Percentiles rank a stretch among this genome's conserved stretches.
These are phyloP conservation scores for honey bee (Apis mellifera) DNA, from an alignment of 1,140 invertebrate species.

Conservation along the genomic window DNA sequence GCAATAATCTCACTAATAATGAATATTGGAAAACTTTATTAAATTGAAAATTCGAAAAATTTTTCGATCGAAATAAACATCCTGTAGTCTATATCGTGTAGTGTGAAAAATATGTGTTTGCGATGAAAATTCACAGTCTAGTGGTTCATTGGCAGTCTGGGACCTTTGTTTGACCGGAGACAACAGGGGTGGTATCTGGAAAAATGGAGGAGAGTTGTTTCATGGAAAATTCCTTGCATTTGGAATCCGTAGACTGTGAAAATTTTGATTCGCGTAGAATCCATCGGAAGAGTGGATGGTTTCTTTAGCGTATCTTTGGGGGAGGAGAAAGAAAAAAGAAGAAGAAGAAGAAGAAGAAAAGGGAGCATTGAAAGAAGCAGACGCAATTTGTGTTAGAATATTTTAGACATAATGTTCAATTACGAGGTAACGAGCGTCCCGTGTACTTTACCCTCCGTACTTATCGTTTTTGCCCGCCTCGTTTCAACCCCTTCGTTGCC, in stretches of 20 bases:
- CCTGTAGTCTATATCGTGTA: too few species aligned
- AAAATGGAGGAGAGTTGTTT: constrained; percentile 5
- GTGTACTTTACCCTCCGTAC: not conserved
- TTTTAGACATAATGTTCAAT: constrained; percentile 16
- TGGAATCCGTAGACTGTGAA: not conserved
- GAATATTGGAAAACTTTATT: too few species aligned
- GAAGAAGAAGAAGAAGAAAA: not conserved
- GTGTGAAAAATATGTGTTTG: too few species aligned
- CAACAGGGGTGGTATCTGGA: not conserved
- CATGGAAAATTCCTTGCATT: not conserved
- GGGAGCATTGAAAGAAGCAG: not conserved
- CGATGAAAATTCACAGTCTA: too few species aligned
- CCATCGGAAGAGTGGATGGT: not conserved
- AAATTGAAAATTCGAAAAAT: too few species aligned
- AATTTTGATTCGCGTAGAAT: not conserved
- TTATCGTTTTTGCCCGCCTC: constrained; percentile 14
- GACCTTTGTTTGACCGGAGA: not conserved
- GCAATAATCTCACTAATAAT: too few species aligned
- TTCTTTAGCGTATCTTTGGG: too few species aligned
- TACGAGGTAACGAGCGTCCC: constrained; percentile 6
- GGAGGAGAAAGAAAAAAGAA: too few species aligned
- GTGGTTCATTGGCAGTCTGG: not conserved
- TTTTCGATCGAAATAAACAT: too few species aligned
- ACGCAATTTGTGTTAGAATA: not conserved
- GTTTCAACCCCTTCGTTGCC: not conserved